Evolutionary conservation across 2,888 invertebrate species (phyloP), one percentile per base, ranked within the genome.

Genomic region (Seladonia tumulorum): DNA sequence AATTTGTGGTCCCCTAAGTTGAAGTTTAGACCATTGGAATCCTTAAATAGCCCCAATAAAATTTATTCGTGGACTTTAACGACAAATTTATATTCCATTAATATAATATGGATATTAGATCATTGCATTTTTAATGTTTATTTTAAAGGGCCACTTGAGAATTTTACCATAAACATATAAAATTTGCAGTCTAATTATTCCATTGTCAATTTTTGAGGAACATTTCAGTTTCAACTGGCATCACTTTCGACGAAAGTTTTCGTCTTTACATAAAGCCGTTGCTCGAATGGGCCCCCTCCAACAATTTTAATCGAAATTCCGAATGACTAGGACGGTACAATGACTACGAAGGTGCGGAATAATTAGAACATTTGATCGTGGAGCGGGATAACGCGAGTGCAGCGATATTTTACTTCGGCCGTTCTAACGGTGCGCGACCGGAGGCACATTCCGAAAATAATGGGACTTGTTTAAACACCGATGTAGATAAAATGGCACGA

Each of bases 251-350:
- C 78, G 45, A 70, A 79, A 83, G 80, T 82, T 35, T 35, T 35
- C 35, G 82, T 79, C 66, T 84, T 73, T 75, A 66, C 68, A 49
- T 79, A 79, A 86, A 86, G 81, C 83, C 76, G 22, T 53, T 49
- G 73, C 29, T 53, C 25, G 77, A 73, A 79, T 70, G 66, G 49
- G 75, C 78, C 78, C 78, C 78, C 81, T 78, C 81, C 25, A 87
- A 87, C 80, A 72, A 82, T 82, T 75, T 85, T 87, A 87, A 87
- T 82, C 87, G 82, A 82, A 77, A 75, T 68, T 22, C 76, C 68
- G 53, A 63, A 71, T 82, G 75, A 79, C 79, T 78, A 60, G 25
- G 63, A 45, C 60, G 60, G 60, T 25, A 60, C 60, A 60, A 60
- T 60, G 60, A 60, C 60, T 60, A 14, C 73, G 57, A 73, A 76